phyloP scores from a whole-genome alignment of 2,888 invertebrate genomes.

The Polymixis lichenea region DNA sequence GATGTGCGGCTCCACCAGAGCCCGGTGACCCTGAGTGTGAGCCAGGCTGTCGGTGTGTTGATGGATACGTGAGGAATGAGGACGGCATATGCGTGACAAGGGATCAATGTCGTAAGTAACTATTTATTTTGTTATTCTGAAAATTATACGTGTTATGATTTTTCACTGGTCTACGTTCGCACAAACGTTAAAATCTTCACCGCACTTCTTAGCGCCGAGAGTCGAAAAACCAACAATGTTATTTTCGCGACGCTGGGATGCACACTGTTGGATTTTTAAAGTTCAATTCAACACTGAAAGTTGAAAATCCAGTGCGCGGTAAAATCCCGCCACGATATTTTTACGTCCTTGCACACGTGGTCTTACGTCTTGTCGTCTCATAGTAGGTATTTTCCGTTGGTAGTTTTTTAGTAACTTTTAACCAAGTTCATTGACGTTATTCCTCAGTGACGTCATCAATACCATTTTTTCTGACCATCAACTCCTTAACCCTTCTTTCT shows the following conservation, averaged over 20 bases:
- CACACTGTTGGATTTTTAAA: too few relatives aligned
- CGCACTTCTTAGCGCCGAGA: too few relatives aligned
- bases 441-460: neutral
- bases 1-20: slow-evolving; percentile 66
- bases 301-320: too few relatives aligned
- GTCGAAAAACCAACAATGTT: too few relatives aligned
- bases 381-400: neutral
- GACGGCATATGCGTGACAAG: slow-evolving; percentile 63
- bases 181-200: too few relatives aligned
- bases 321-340: too few relatives aligned
- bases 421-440: too few relatives aligned
- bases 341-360: too few relatives aligned
- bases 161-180: neutral
- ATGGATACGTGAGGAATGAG: slow-evolving; percentile 64
- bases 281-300: too few relatives aligned
- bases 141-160: neutral
- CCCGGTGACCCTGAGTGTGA: slow-evolving; percentile 68
- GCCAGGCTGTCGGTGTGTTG: slow-evolving; percentile 73
- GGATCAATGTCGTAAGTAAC: slow-evolving; percentile 49
- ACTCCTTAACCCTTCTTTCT: neutral
- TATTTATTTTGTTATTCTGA: neutral
- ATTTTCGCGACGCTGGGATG: too few relatives aligned
- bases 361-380: neutral
- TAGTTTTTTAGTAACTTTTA: neutral
- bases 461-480: neutral